Percentiles rank a stretch among this genome's conserved stretches.
Conservation (phyloP, 2,888 invertebrate genomes). For the Phorcus lineatus region DNA sequence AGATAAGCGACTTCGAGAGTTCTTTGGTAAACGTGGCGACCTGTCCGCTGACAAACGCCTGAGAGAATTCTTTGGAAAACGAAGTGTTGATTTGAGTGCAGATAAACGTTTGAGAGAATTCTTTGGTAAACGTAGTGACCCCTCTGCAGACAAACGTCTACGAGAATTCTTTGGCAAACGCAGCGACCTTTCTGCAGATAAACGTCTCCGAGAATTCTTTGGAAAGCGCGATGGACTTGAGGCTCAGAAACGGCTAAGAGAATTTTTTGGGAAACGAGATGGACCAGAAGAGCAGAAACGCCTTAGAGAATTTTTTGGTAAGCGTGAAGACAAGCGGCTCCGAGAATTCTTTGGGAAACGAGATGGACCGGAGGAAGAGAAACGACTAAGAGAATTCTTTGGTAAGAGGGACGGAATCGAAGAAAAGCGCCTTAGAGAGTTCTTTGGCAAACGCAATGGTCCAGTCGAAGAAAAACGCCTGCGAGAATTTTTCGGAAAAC, state of each 20-base stretch:
- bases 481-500: slow-evolving; percentile 8
- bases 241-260: neutral
- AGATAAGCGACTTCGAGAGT: slow-evolving; percentile 29
- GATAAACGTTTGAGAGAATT: slow-evolving; percentile 16
- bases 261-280: slow-evolving; percentile 5
- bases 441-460: slow-evolving; percentile 4
- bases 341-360: slow-evolving; percentile 16
- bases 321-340: slow-evolving; percentile 1
- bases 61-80: slow-evolving; percentile 37
- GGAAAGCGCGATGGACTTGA: neutral
- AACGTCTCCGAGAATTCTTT: slow-evolving; percentile 5
- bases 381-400: slow-evolving; percentile 7
- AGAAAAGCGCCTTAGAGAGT: slow-evolving; percentile 11
- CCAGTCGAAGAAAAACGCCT: neutral
- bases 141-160: neutral
- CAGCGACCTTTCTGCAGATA: neutral
- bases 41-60: slow-evolving; percentile 25
- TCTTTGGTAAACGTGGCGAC: slow-evolving; percentile 31
- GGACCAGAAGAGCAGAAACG: neutral
- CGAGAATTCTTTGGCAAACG: slow-evolving; percentile 16
- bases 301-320: neutral
- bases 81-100: neutral
- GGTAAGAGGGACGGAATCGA: neutral
- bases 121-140: slow-evolving; percentile 11
- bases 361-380: neutral